Percentiles rank a stretch among this genome's conserved stretches.
Evolutionary conservation across 1,140 invertebrate genomes (phyloP).

Genomic region (Tetramorium alpestre): DNA sequence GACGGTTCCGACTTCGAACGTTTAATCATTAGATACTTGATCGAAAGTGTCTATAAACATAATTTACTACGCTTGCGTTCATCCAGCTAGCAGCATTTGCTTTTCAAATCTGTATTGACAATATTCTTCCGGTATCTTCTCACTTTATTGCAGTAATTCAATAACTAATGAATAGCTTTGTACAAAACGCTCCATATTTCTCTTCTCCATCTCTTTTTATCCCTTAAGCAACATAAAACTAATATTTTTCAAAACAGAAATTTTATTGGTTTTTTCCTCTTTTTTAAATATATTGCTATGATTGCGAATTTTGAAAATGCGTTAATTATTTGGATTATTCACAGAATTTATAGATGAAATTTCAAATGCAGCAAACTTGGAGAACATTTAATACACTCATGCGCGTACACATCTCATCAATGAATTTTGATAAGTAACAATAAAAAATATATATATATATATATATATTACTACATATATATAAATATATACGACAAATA

Average conservation of each 20-base stretch:
- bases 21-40: background rate
- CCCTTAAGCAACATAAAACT: background rate
- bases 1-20: constrained; percentile 20
- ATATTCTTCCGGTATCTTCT: background rate
- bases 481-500: background rate
- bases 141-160: background rate
- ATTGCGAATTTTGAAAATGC: background rate
- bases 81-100: constrained; percentile 6
- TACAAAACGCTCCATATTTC: background rate
- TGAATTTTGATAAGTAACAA: background rate
- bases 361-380: background rate
- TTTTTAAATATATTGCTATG: background rate
- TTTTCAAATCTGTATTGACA: background rate
- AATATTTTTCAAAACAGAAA: background rate
- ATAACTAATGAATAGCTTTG: background rate
- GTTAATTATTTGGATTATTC: background rate
- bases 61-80: background rate
- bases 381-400: background rate
- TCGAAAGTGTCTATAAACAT: background rate
- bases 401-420: background rate
- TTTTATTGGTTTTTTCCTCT: background rate
- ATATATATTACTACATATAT: background rate
- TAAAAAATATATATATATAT: background rate
- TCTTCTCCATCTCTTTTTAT: background rate
- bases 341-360: background rate